Conservation (phyloP, 1,140 invertebrate genomes). For the Nebria ingens region DNA sequence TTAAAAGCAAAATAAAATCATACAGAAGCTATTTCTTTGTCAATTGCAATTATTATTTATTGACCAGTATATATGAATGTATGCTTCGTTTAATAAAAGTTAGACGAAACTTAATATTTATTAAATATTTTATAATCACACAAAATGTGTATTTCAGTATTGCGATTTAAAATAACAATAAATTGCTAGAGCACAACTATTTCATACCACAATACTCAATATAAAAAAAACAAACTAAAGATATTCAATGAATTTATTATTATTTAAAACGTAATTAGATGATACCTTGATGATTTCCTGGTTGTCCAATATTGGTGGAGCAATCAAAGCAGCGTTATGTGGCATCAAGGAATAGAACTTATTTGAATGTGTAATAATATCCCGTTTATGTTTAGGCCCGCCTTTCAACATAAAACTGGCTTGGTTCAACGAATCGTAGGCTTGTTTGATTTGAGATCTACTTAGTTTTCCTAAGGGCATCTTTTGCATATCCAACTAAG, state of each 20-base stretch:
- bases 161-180: too few species aligned
- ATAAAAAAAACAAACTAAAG: too few species aligned
- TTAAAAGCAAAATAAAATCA: too few species aligned
- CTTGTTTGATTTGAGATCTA: slow-evolving; percentile 77
- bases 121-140: too few species aligned
- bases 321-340: slow-evolving; percentile 82
- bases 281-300: slow-evolving; percentile 60
- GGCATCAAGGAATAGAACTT: slow-evolving; percentile 79
- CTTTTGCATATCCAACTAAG: slow-evolving; percentile 83
- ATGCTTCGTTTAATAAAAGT: too few species aligned
- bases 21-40: too few species aligned
- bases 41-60: too few species aligned
- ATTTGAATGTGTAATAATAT: slow-evolving; percentile 75
- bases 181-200: too few species aligned
- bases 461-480: slow-evolving; percentile 92
- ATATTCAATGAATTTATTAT: slow-evolving; percentile 8
- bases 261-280: not conserved
- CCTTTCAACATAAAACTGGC: slow-evolving; percentile 47
- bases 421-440: slow-evolving; percentile 77
- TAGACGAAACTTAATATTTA: too few species aligned
- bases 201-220: too few species aligned
- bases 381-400: slow-evolving; percentile 34
- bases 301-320: slow-evolving; percentile 70
- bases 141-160: too few species aligned
- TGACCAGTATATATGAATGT: too few species aligned